Percentiles rank a stretch among this genome's conserved stretches.
phyloP scores from a whole-genome alignment of 2,797 vertebrate genomes.

The Eospalax fontanierii region DNA sequence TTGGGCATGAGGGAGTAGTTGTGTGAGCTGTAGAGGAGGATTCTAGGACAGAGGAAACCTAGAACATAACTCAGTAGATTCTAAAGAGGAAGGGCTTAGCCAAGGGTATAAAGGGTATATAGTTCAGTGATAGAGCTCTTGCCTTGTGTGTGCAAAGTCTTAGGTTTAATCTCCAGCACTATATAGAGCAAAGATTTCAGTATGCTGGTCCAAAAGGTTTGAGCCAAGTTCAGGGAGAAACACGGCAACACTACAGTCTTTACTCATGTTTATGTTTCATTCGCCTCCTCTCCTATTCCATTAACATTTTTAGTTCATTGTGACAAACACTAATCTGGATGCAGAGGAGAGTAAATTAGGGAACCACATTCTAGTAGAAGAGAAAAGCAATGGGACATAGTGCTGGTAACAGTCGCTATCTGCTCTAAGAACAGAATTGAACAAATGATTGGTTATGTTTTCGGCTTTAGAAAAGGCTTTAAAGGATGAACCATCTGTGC shows the following conservation, averaged over 20 bases:
- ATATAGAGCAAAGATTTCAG: not conserved
- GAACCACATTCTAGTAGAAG: not conserved
- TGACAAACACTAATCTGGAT: not conserved
- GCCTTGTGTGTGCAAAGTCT: not conserved
- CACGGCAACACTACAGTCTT: not conserved
- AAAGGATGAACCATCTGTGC: not conserved
- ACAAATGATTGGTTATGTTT: not conserved
- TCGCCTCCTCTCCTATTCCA: not conserved
- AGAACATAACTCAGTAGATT: not conserved
- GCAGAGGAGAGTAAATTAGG: not conserved
- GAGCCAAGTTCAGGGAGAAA: not conserved
- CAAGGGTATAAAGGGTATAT: no score
- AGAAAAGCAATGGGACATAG: not conserved
- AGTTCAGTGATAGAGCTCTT: not conserved
- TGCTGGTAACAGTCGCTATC: not conserved
- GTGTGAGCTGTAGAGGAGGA: not conserved
- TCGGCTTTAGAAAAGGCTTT: not conserved
- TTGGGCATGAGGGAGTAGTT: not conserved
- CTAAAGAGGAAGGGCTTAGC: not conserved
- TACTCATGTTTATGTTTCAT: not conserved
- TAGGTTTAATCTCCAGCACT: not conserved
- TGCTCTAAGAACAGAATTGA: conserved; percentile 11
- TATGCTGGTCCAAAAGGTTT: not conserved
- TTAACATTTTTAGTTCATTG: not conserved
- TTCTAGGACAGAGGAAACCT: not conserved